Conservation (phyloP, 2,797 vertebrate species). For the Sebastes vulpes region DNA sequence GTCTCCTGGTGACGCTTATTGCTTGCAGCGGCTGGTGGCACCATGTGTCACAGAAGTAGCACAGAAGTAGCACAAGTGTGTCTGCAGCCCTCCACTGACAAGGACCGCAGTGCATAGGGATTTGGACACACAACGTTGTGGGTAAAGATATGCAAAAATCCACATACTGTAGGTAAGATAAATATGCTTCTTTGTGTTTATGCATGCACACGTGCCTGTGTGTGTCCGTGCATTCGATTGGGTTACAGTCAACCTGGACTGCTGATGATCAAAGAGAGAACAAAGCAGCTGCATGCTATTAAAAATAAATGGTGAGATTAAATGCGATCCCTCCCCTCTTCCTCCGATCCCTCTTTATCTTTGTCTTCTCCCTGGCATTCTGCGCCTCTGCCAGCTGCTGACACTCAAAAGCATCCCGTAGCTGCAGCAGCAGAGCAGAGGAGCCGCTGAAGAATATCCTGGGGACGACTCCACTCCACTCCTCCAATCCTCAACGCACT, state of each 20-base stretch:
- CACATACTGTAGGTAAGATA: not conserved
- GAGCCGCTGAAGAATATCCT: conserved; percentile 66
- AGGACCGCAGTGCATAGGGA: not conserved
- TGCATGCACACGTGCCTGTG: conserved; percentile 11
- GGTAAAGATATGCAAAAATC: conserved; percentile 1
- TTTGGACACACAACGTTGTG: not conserved
- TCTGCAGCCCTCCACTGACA: conserved; percentile 10
- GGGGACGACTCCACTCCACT: conserved; percentile 45
- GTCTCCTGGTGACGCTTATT: not conserved
- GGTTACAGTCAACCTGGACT: conserved; percentile 81
- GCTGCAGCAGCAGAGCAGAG: conserved; percentile 53
- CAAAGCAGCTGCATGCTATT: conserved; percentile 82
- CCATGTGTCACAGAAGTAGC: conserved; percentile 26
- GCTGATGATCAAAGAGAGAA: conserved; percentile 83
- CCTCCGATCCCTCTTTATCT: conserved; percentile 65
- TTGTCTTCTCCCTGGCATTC: conserved; percentile 70
- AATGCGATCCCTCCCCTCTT: conserved; percentile 68
- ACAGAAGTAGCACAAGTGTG: conserved; percentile 12
- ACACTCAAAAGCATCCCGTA: conserved; percentile 74
- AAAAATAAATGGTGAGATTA: conserved; percentile 85
- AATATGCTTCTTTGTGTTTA: not conserved
- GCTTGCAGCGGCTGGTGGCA: conserved; percentile 9
- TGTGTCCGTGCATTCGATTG: conserved; percentile 31
- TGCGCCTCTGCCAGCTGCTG: conserved; percentile 73
- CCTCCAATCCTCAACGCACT: conserved; percentile 28